Percentiles rank a stretch among this genome's conserved stretches.
These are phyloP conservation scores for Gari tellinella DNA, from an alignment of 2,888 invertebrate species.

Conservation along the genomic window DNA sequence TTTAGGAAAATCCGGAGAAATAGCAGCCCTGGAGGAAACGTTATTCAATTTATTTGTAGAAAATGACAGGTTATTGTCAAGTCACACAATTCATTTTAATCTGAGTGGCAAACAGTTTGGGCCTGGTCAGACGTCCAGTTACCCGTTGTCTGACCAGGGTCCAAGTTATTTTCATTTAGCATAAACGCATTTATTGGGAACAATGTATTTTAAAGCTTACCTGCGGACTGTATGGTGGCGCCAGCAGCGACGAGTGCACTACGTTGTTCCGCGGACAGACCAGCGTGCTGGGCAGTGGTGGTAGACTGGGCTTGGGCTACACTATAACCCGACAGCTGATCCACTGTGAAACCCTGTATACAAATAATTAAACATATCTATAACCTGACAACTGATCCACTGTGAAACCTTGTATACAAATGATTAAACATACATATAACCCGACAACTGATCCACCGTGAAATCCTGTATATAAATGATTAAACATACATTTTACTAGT, in stretches of 20 bases:
- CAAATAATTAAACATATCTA: conserved; percentile 11
- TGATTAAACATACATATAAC: conserved; percentile 38
- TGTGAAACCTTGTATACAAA: conserved; percentile 53
- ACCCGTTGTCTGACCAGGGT: too few relatives aligned
- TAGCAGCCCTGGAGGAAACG: too few relatives aligned
- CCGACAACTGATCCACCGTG: conserved; percentile 54
- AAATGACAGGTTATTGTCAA: too few relatives aligned
- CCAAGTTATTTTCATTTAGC: too few relatives aligned
- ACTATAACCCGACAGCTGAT: conserved; percentile 60
- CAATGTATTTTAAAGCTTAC: neutral
- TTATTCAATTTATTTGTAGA: too few relatives aligned
- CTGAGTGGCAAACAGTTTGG: too few relatives aligned
- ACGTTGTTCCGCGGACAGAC: conserved; percentile 53
- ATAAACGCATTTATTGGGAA: too few relatives aligned
- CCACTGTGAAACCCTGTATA: conserved; percentile 57
- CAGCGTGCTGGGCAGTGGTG: conserved; percentile 57
- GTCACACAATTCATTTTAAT: too few relatives aligned
- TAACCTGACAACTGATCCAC: conserved; percentile 57
- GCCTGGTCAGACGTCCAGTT: too few relatives aligned
- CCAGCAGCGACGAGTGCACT: conserved; percentile 58
- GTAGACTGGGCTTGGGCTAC: conserved; percentile 64
- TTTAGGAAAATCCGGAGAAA: too few relatives aligned
- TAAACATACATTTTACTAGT: conserved; percentile 48
- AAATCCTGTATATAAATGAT: conserved; percentile 45
- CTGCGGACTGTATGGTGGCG: conserved; percentile 28